These are phyloP conservation scores for Lithobius niger DNA, from an alignment of 1,140 invertebrate genomes.

Conservation along the genomic window DNA sequence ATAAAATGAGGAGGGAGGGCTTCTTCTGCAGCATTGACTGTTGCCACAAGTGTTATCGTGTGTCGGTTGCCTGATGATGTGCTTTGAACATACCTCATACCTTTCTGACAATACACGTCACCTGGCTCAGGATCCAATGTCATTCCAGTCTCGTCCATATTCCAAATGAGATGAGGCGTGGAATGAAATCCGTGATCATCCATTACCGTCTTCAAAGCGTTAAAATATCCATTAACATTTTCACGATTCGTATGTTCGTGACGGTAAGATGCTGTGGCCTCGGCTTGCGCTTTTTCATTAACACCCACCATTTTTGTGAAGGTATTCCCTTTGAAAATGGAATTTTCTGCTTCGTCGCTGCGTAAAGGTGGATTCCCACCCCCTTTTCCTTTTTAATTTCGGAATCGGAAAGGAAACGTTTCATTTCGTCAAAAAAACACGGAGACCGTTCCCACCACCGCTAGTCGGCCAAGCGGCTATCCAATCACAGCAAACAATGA, in stretches of 20 bases:
- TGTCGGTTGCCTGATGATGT: constrained; percentile 4
- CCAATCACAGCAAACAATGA: no score
- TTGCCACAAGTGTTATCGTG: constrained; percentile 8
- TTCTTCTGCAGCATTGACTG: background rate
- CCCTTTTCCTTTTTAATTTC: no score
- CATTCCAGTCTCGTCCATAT: constrained; percentile 2
- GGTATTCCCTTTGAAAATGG: no score
- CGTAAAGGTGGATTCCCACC: no score
- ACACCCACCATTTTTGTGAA: no score
- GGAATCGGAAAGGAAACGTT: no score
- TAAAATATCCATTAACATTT: background rate
- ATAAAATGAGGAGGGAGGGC: constrained; percentile 1
- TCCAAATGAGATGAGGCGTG: background rate
- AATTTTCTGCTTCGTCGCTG: no score
- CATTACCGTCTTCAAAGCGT: background rate
- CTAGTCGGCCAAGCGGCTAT: no score
- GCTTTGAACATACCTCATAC: background rate
- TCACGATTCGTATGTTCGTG: background rate
- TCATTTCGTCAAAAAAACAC: no score
- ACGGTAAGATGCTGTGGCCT: background rate
- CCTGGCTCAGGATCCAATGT: background rate
- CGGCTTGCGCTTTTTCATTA: no score
- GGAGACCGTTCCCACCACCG: no score
- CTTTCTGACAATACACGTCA: constrained; percentile 7
- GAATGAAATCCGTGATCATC: background rate